Base-by-base conservation (phyloP, 2,797 vertebrate genomes). In the Strix occidentalis region DNA sequence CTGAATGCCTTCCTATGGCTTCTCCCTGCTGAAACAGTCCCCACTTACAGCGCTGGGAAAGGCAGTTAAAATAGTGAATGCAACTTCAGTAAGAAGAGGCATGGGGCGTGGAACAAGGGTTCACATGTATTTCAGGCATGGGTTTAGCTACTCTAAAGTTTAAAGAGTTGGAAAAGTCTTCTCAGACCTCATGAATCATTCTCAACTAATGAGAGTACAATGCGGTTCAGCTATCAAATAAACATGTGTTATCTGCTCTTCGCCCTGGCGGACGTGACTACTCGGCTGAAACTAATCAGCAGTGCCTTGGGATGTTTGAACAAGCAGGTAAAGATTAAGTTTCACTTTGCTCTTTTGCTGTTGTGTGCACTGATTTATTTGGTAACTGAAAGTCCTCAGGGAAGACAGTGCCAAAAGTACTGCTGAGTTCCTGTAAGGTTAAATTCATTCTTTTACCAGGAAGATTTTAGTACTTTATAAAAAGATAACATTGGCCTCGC, bases 111-210 rank as follows among this genome's bases (percentile, higher is more conserved):
- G 45, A 79, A 45, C 2, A 5, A 72, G 26, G 17, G 17, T 39
- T 93, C 69, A 56, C 5, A 4, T 64, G n/a, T 63, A 45, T 84
- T 89, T 79, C 41, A 77, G 79, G 33, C 60, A 54, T 6, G 60
- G 39, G 11, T 93, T 95, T 46, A 78, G 61, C 53, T 53, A 17
- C 60, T 72, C 13, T 19, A 4, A 79, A 64, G 23, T 60, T 82
- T 75, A 77, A 81, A 74, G 72, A 48, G 64, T 4, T 93, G 81
- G 63, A 57, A 93, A 93, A 87, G 84, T 61, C 74, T 89, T 72
- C 74, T 92, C 84, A 41, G 88, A 76, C 37, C 70, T 93, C 68
- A 68, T 90, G 92, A 96, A 92, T 96, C 93, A 93, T 72, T 92
- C 84, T 45, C 78, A 95, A 58, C 89, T 94, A 80, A 88, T 29